Percentiles rank a stretch among this genome's conserved stretches.
Evolutionary conservation across 2,797 vertebrate genomes (phyloP).

Genomic region (Pogoniulus pusillus): DNA sequence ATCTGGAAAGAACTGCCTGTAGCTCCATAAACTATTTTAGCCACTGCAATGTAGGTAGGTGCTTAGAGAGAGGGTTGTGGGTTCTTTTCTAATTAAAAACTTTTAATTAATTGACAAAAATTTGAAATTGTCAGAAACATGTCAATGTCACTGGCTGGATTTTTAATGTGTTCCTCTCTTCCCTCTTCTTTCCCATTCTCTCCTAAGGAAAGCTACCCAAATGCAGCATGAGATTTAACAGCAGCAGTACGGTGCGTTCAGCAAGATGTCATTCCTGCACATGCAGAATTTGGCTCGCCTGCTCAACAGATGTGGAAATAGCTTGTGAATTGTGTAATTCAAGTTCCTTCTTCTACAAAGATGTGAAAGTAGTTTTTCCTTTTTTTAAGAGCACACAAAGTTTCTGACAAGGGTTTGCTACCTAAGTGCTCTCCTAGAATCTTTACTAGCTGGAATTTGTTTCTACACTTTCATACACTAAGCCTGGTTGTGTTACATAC

Average conservation of each 20-base stretch:
- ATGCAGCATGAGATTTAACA: neutral
- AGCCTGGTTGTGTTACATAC: neutral
- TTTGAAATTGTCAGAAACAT: neutral
- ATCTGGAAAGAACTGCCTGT: neutral
- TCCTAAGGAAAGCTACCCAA: neutral
- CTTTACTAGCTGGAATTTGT: neutral
- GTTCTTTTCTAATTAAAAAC: neutral
- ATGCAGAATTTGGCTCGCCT: neutral
- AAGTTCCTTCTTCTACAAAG: neutral
- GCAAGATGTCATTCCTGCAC: neutral
- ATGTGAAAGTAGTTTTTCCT: neutral
- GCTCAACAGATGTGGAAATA: neutral
- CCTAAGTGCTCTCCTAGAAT: neutral
- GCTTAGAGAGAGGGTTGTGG: neutral
- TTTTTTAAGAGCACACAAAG: neutral
- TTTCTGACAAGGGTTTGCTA: neutral
- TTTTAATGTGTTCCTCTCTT: neutral
- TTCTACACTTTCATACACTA: neutral
- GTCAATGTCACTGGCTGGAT: neutral
- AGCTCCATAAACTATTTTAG: neutral
- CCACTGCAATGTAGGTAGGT: neutral
- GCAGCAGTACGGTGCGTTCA: accelerated
- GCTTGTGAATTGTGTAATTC: neutral
- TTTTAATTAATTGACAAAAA: neutral
- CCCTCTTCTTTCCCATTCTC: neutral